These are phyloP conservation scores for Agelaius phoeniceus DNA, from an alignment of 2,113 vertebrate species.

Conservation along the genomic window DNA sequence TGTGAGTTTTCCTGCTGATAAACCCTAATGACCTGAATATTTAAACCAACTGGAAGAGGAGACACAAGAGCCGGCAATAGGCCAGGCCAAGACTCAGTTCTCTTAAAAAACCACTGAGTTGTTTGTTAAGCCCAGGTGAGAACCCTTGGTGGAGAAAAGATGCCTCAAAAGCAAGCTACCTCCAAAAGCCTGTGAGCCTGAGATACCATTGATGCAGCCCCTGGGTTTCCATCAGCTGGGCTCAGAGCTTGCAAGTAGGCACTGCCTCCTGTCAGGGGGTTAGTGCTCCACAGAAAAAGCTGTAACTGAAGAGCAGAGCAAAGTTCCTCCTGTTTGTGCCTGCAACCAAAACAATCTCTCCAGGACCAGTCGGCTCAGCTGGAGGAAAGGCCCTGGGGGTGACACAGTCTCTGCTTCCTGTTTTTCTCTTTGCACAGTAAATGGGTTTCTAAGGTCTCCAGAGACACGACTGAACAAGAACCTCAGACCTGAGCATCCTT, in stretches of 20 bases:
- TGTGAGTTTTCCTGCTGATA: neutral
- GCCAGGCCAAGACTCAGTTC: neutral
- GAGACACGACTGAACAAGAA: neutral
- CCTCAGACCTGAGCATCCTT: constrained; percentile 20
- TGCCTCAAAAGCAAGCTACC: neutral
- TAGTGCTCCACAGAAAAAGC: neutral
- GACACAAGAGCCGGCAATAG: rapidly evolving
- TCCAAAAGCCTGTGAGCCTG: rapidly evolving
- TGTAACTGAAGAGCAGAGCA: neutral
- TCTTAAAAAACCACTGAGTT: neutral
- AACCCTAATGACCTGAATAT: neutral
- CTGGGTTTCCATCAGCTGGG: neutral
- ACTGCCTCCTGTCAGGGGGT: neutral
- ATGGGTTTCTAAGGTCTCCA: neutral
- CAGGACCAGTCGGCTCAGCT: neutral
- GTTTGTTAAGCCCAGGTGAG: neutral
- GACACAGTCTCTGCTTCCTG: constrained; percentile 36
- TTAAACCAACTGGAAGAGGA: neutral
- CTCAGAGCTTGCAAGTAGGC: neutral
- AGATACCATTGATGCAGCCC: neutral
- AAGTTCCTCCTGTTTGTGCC: neutral
- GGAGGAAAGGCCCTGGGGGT: neutral
- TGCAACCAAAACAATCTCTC: neutral
- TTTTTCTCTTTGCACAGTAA: neutral
- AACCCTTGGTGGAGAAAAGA: neutral